phyloP scores from a whole-genome alignment of 2,113 vertebrate species.

The Cyanoderma ruficeps region DNA sequence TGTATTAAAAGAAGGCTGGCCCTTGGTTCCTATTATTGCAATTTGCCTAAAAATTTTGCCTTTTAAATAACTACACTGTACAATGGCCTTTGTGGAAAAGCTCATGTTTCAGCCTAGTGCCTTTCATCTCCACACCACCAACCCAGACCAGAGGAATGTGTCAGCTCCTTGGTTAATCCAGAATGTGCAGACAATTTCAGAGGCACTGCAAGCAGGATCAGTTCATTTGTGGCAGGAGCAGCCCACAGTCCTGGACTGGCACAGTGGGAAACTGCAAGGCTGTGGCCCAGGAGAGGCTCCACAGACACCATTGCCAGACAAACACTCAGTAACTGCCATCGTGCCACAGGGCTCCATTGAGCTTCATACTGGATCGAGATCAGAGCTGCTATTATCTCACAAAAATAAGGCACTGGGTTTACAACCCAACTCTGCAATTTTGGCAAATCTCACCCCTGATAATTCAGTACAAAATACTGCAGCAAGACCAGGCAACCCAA shows the following conservation, averaged over 20 bases:
- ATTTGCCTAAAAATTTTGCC: background rate
- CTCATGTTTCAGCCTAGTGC: background rate
- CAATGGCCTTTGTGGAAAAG: background rate
- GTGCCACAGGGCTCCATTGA: rapidly evolving
- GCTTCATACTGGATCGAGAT: background rate
- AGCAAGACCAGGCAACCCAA: background rate
- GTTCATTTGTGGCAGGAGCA: background rate
- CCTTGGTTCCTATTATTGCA: background rate
- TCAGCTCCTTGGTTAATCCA: background rate
- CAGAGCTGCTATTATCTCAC: background rate
- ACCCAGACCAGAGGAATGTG: background rate
- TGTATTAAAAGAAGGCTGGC: background rate
- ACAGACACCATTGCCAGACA: background rate
- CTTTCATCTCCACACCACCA: background rate
- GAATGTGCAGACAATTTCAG: background rate
- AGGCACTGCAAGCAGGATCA: background rate
- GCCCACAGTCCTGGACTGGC: background rate
- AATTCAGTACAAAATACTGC: background rate
- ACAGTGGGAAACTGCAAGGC: background rate
- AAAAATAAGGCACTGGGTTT: background rate
- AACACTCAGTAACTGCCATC: background rate
- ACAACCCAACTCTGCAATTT: background rate
- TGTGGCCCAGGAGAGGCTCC: background rate
- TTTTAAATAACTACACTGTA: background rate
- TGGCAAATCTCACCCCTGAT: background rate